Evolutionary conservation across 1,140 invertebrate genomes (phyloP), one percentile per base, ranked within the genome.

Genomic region (Artemia franciscana): DNA sequence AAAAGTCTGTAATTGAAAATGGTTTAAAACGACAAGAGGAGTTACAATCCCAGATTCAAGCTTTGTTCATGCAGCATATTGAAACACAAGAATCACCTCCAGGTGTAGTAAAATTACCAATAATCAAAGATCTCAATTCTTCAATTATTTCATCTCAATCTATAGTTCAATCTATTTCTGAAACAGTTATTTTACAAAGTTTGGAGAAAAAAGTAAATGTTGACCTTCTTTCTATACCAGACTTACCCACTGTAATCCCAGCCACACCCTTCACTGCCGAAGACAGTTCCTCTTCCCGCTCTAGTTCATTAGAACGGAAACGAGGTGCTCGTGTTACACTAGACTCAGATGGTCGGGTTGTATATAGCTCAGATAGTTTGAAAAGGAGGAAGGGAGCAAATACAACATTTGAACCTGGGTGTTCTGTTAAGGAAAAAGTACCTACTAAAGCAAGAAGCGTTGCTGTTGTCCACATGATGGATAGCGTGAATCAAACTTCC

Each of bases 281-380:
- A 9, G 58, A 60, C 39, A 64, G 62, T 5, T 56, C 61, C 26
- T 57, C 24, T n/a, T 61, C 63, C 0, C 63, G 51, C 26, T 26
- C 26, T 27, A 65, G 61, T 18, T 60, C 62, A n/a, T 57, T 65
- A 21, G 59, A 65, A 39, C 27, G 59, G n/a, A 64, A 57, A 21
- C 58, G 51, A 39, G 85, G 86, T 23, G 86, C 86, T 5, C 79
- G 86, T 68, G 88, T 91, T 0, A 88, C 84, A 12, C 72, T 91
- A 26, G 86, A 91, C 72, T 84, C 88, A 1, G 84, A 89, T 68
- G 89, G 88, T 15, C 86, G 87, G 77, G 86, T 91, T 57, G 83
- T 92, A 56, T 92, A 86, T 71, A 85, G 85, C 62, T 91, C 88
- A 1, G 88, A 91, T 67, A 91, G 87, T 70, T 73, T 91, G 61